These are phyloP conservation scores for Gari tellinella DNA, from an alignment of 2,888 invertebrate genomes.

Conservation along the genomic window DNA sequence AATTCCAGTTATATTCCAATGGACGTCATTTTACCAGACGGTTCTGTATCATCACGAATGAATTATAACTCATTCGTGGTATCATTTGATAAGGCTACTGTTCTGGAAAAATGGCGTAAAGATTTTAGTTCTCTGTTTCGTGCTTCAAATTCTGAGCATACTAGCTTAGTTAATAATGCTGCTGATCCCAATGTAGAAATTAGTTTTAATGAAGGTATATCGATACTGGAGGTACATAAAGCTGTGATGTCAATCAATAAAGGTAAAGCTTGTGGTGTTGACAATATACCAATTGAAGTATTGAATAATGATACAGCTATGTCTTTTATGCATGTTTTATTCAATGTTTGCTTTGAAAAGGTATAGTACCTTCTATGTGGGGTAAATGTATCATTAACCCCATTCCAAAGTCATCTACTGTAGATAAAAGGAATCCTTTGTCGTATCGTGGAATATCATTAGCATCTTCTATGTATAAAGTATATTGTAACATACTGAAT, in stretches of 20 bases:
- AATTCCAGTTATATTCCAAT: too few relatives aligned
- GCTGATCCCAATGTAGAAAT: background rate
- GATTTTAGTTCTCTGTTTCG: too few relatives aligned
- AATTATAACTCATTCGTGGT: too few relatives aligned
- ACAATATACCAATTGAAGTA: slow-evolving; percentile 24
- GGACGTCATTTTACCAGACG: too few relatives aligned
- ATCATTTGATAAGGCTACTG: too few relatives aligned
- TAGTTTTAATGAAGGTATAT: slow-evolving; percentile 14
- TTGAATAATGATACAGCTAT: slow-evolving; percentile 33
- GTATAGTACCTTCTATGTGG: slow-evolving; percentile 23
- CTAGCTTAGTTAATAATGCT: background rate
- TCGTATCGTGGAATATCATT: slow-evolving; percentile 33
- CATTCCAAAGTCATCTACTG: slow-evolving; percentile 30
- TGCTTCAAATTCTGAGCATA: background rate
- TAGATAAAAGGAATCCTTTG: slow-evolving; percentile 24
- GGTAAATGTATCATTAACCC: slow-evolving; percentile 34
- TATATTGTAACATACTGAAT: slow-evolving; percentile 30
- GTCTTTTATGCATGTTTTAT: slow-evolving; percentile 26
- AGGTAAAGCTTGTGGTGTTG: slow-evolving; percentile 28
- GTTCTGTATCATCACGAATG: too few relatives aligned
- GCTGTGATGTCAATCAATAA: slow-evolving; percentile 23
- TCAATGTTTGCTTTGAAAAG: slow-evolving; percentile 26
- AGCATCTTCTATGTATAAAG: slow-evolving; percentile 26
- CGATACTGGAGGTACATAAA: slow-evolving; percentile 22
- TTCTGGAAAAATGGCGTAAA: too few relatives aligned